Evolutionary conservation across 2,797 vertebrate genomes (phyloP).

Genomic region (Columba guinea): DNA sequence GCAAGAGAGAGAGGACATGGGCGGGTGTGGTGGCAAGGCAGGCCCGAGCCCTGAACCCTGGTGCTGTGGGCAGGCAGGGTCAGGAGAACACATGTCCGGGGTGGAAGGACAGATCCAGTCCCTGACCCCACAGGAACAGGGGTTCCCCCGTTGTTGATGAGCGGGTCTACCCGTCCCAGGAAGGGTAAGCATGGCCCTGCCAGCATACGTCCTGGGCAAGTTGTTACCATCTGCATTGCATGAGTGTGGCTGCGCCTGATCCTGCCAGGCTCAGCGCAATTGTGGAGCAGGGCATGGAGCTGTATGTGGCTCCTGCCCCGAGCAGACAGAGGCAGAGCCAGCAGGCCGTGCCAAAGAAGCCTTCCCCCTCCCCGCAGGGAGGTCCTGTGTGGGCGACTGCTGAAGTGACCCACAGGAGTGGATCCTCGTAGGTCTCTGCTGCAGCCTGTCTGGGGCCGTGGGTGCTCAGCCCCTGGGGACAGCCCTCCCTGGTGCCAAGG

Average conservation of each 20-base stretch:
- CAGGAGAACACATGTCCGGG: accelerated
- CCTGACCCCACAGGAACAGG: not conserved
- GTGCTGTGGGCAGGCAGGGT: not conserved
- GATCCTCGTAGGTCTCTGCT: not conserved
- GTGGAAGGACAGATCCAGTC: not conserved
- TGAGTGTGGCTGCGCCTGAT: not conserved
- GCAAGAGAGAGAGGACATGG: not conserved
- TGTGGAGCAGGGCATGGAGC: not conserved
- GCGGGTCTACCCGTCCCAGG: not conserved
- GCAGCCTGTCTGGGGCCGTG: accelerated
- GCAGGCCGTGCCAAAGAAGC: not conserved
- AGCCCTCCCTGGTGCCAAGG: not conserved
- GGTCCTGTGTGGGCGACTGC: not conserved
- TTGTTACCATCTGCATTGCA: not conserved
- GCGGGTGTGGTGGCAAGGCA: not conserved
- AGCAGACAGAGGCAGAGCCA: not conserved
- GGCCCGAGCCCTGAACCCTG: not conserved
- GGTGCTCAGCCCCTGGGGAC: not conserved
- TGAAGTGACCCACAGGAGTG: not conserved
- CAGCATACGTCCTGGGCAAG: not conserved
- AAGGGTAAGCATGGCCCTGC: not conserved
- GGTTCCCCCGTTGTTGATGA: not conserved
- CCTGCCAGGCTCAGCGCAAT: not conserved
- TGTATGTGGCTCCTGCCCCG: not conserved
- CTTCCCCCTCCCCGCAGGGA: not conserved